Evolutionary conservation across 2,113 vertebrate genomes (phyloP).

Genomic region (Lophochroa leadbeateri): DNA sequence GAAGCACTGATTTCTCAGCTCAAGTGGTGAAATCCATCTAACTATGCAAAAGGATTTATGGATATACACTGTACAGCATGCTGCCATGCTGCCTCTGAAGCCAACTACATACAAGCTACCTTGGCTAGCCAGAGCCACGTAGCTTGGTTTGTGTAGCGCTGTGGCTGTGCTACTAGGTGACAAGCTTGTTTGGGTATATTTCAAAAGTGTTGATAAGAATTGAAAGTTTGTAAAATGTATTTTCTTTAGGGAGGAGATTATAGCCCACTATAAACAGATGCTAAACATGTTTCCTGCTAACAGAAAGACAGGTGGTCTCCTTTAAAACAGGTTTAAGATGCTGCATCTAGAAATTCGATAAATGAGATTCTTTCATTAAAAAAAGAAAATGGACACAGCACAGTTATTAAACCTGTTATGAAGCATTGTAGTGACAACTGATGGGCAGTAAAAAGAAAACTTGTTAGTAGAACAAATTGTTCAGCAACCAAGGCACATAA

Average conservation of each 20-base stretch:
- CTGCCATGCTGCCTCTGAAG: not conserved
- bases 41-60: not conserved
- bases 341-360: not conserved
- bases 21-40: not conserved
- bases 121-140: rapidly evolving
- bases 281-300: not conserved
- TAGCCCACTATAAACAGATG: not conserved
- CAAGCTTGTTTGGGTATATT: rapidly evolving
- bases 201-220: not conserved
- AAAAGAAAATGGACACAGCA: not conserved
- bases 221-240: not conserved
- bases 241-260: not conserved
- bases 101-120: not conserved
- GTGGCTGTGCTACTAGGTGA: not conserved
- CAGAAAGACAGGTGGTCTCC: not conserved
- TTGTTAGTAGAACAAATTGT: not conserved
- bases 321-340: not conserved
- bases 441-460: not conserved
- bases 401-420: not conserved
- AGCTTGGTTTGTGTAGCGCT: not conserved
- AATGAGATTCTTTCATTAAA: not conserved
- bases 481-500: not conserved
- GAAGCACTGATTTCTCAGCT: not conserved
- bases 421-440: not conserved
- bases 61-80: too few relatives aligned